Base-by-base conservation (phyloP, 2,113 vertebrate genomes). In the Nematolebias whitei region DNA sequence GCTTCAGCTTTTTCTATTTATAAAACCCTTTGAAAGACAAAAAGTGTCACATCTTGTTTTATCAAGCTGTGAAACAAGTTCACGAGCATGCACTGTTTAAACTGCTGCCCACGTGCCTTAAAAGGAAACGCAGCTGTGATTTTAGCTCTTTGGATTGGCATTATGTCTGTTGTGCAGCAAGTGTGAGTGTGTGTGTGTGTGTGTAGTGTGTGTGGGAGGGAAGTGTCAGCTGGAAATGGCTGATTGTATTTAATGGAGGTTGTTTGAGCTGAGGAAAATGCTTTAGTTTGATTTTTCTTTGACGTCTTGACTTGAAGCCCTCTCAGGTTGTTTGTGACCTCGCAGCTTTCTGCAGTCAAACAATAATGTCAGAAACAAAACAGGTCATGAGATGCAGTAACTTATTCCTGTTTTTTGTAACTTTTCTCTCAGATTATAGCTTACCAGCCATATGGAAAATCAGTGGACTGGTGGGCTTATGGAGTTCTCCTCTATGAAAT, bases 401-500 rank as follows among this genome's bases (percentile, higher is more conserved):
- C 32, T 35, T 35, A 10, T 35, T 35, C 10, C 32, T 35, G 32
- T 35, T 35, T 29, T 29, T n/a, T 29, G 26, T 29, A 3, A 29
- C 26, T 29, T 29, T 67, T 48, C 60, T 1, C 12, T 12, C 90
- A 99, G 97, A 99, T 99, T 26, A 99, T 99, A 73, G 97, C 97
- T 3, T 99, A 98, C 86, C 97, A 99, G 88, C 96, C 97, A 0
- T 99, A 99, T 12, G 96, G 94, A 32, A 98, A 94, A 63, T 98
- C 97, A 0, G 97, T 99, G 89, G 97, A 99, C 86, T 99, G 97
- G 97, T 99, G 97, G 97, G 97, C 97, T 0, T 99, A 97, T 0
- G 97, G 97, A 0, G 97, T 99, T 61, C 94, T 99, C 45, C 88
- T 99, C 35, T 99, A 99, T 1, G 97, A 99, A 90, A 98, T 99